These are phyloP conservation scores for Epizoanthus illoricatus DNA, from an alignment of 92 coral and sea anemone species.

Conservation along the genomic window DNA sequence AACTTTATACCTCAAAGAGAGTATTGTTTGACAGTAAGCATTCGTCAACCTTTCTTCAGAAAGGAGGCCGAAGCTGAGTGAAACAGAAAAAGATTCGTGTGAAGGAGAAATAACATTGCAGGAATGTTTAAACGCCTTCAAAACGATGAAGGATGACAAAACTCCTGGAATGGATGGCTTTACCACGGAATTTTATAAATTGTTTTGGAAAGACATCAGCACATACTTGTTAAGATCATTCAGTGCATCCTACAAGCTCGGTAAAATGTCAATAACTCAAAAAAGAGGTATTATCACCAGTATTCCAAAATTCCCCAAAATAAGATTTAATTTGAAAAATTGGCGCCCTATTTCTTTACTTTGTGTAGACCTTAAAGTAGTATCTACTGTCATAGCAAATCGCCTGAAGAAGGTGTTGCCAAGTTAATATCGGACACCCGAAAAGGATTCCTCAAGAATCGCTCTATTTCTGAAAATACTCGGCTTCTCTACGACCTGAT, in stretches of 20 bases:
- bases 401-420: too few species aligned
- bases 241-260: neutral
- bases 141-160: neutral
- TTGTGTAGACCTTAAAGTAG: too few species aligned
- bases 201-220: neutral
- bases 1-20: neutral
- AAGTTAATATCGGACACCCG: too few species aligned
- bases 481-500: too few species aligned
- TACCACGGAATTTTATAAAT: neutral
- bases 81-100: too few species aligned
- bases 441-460: too few species aligned
- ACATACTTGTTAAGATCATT: neutral
- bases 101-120: neutral
- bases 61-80: too few species aligned
- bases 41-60: too few species aligned
- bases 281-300: neutral
- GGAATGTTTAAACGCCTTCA: neutral
- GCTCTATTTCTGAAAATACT: too few species aligned
- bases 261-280: slow-evolving; percentile 3
- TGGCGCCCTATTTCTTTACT: too few species aligned
- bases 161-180: neutral
- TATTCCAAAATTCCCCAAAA: neutral
- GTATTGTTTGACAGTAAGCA: too few species aligned
- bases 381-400: too few species aligned
- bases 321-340: neutral